Conservation (phyloP, 2,888 invertebrate species). For the Rhopalosiphum nymphaeae region DNA sequence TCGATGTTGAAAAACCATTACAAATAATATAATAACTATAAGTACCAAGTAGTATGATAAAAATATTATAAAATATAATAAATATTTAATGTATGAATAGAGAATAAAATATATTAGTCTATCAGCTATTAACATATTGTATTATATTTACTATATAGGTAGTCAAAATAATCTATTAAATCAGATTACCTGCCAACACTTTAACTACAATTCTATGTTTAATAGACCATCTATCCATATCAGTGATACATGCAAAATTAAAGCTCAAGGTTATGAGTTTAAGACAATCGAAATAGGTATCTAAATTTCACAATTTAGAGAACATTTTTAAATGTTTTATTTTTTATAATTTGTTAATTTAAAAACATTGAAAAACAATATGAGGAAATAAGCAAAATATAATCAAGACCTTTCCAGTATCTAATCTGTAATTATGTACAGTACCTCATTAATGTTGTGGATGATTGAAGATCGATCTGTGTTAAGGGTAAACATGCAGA, state of each 20-base stretch:
- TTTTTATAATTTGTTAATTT: background rate
- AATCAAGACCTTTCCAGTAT: background rate
- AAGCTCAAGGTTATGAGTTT: background rate
- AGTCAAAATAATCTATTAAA: background rate
- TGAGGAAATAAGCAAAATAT: background rate
- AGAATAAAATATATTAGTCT: background rate
- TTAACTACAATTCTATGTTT: background rate
- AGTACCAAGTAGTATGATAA: background rate
- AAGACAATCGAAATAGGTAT: background rate
- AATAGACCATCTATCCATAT: background rate
- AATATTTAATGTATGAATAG: background rate
- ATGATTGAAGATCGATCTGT: slow-evolving; percentile 28
- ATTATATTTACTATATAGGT: background rate
- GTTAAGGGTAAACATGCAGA: slow-evolving; percentile 37
- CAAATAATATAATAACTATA: background rate
- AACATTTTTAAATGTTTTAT: background rate
- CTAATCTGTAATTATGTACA: slow-evolving; percentile 11
- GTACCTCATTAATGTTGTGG: slow-evolving; percentile 40
- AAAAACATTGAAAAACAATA: background rate
- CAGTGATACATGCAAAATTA: slow-evolving; percentile 24
- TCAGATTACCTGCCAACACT: background rate
- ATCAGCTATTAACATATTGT: background rate
- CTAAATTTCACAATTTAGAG: background rate
- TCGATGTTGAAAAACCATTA: background rate
- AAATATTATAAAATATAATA: background rate